Base-by-base conservation (phyloP, 2,888 invertebrate species). In the Drosophila neotestacea region DNA sequence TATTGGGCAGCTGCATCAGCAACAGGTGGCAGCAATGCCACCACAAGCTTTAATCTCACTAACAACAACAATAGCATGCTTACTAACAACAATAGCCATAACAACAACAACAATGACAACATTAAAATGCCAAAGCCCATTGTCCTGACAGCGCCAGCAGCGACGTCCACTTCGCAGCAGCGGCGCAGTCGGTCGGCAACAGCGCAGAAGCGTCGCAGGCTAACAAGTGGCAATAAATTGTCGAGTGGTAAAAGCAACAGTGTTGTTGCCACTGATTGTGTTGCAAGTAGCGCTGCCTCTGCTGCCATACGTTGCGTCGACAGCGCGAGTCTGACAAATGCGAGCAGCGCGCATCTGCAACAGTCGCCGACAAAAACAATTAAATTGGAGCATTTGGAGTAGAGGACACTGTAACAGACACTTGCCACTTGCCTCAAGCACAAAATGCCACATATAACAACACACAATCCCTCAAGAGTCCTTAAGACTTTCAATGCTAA, bases 351-450 rank as follows among this genome's bases (percentile, higher is more conserved):
- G 48, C 67, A 73, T 22, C 46, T 59, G 58, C 80, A 70, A 56
- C 80, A 70, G 66, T 52, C 87, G 66, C 79, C 88, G 7, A 38
- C 79, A 22, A 91, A 90, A 73, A 73, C 81, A 32, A 91, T 92
- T 66, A 92, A 92, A 77, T 47, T 90, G 67, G 92, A 92, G 80
- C 82, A 86, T 56, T 70, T 81, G 66, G 91, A 91, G 55, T 84
- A 81, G 70, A 77, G 16, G 2, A 30, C 6, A 36, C 47, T 47
- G 52, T 6, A 39, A 36, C 9, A 42, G 34, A 48, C 11, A 59
- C 58, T 70, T 70, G 62, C 66, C 75, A 70, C 27, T 22, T 22
- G 58, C 44, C 34, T 22, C 22, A 22, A 22, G 22, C 36, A 64
- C 55, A 58, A 10, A 42, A 42, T 42, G 27, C 42, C 16, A 42